Conservation (phyloP, 1,140 invertebrate species). For the Nasonia vitripennis region DNA sequence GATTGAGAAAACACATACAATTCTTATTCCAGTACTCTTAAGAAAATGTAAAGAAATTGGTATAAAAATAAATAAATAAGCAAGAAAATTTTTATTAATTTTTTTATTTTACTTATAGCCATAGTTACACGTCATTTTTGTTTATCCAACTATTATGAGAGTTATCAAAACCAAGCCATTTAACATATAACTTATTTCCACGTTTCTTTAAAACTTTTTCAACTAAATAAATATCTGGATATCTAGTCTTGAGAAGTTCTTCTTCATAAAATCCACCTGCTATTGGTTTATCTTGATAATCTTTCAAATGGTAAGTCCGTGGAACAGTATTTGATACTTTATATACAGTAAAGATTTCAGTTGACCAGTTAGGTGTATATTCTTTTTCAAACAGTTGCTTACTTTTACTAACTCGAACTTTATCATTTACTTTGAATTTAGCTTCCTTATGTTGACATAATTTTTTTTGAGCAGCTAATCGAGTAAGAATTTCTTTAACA, state of each 20-base stretch:
- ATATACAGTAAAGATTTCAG: slow-evolving; percentile 67
- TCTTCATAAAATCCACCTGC: slow-evolving; percentile 60
- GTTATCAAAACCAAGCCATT: slow-evolving; percentile 60
- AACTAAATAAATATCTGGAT: slow-evolving; percentile 63
- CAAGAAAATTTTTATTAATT: not conserved
- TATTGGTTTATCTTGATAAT: slow-evolving; percentile 60
- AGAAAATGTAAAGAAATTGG: not conserved
- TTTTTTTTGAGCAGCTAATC: slow-evolving; percentile 30
- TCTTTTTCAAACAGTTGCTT: slow-evolving; percentile 69
- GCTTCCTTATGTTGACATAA: not conserved
- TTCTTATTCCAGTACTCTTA: not conserved
- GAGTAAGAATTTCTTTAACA: slow-evolving; percentile 48
- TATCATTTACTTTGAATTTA: slow-evolving; percentile 63
- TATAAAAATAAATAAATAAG: slow-evolving; percentile 11
- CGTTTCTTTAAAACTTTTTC: slow-evolving; percentile 61
- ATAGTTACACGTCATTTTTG: slow-evolving; percentile 32
- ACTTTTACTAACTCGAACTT: slow-evolving; percentile 66
- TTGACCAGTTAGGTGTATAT: slow-evolving; percentile 69
- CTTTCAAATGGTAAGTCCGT: slow-evolving; percentile 63
- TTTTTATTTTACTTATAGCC: not conserved
- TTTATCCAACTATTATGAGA: slow-evolving; percentile 52
- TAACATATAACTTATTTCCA: slow-evolving; percentile 61
- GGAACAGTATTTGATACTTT: slow-evolving; percentile 63
- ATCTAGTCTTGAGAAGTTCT: slow-evolving; percentile 52
- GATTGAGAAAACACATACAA: not conserved